These are phyloP conservation scores for Gymnobelideus leadbeateri DNA, from an alignment of 2,113 vertebrate genomes.

Conservation along the genomic window DNA sequence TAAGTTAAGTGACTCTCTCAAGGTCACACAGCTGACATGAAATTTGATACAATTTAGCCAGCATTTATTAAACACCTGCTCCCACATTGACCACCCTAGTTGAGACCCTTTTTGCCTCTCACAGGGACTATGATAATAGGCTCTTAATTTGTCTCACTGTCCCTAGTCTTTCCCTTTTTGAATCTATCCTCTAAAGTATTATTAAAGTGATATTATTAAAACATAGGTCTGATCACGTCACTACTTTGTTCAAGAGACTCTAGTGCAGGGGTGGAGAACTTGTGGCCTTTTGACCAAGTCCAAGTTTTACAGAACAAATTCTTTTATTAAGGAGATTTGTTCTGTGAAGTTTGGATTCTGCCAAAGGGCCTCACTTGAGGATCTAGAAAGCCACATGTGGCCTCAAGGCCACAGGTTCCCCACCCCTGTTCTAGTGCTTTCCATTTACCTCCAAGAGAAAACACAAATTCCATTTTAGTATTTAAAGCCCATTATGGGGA, in stretches of 20 bases:
- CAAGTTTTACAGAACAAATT: no score
- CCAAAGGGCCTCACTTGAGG: no score
- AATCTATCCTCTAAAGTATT: not conserved
- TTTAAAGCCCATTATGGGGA: not conserved
- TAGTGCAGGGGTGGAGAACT: not conserved
- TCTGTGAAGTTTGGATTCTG: no score
- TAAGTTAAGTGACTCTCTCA: not conserved
- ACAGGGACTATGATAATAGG: not conserved
- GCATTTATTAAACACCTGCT: not conserved
- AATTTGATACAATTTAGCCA: not conserved
- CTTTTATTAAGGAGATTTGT: no score
- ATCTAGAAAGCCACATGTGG: no score
- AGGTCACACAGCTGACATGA: not conserved
- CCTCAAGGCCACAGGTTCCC: no score
- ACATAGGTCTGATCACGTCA: not conserved
- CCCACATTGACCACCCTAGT: not conserved
- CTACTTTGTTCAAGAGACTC: not conserved
- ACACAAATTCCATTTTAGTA: not conserved
- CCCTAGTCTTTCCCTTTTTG: not conserved
- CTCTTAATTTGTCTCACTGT: not conserved
- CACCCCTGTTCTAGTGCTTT: not conserved
- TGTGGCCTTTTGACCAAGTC: no score
- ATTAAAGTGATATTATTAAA: not conserved
- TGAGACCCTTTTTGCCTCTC: not conserved
- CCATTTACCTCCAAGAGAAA: not conserved